Evolutionary conservation across 2,113 vertebrate species (phyloP).

Genomic region (Delphinus delphis): DNA sequence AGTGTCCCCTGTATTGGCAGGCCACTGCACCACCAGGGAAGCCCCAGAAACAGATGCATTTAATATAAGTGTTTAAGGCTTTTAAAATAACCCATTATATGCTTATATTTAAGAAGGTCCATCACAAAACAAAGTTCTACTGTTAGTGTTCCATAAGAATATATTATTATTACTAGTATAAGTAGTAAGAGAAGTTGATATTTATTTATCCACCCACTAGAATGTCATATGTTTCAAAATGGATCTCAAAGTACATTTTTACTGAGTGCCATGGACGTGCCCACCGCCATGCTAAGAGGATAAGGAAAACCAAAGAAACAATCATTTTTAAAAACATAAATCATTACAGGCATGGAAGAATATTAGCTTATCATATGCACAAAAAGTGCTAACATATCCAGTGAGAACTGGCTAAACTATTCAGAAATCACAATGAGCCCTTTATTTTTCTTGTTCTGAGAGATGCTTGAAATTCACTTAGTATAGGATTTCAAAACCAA

Average conservation of each 20-base stretch:
- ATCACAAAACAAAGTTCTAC: not conserved
- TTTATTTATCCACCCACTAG: not conserved
- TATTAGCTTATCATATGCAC: not conserved
- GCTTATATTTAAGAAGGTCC: not conserved
- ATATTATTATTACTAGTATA: not conserved
- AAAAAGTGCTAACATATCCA: not conserved
- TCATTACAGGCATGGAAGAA: not conserved
- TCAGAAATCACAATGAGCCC: not conserved
- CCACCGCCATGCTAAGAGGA: not conserved
- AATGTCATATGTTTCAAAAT: not conserved
- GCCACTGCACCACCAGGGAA: too few species aligned
- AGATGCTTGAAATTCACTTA: not conserved
- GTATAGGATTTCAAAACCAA: not conserved
- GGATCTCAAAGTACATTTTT: not conserved
- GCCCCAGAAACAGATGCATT: not conserved
- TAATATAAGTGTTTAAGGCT: not conserved
- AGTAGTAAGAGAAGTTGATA: not conserved
- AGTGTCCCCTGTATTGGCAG: too few species aligned
- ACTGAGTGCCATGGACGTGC: not conserved
- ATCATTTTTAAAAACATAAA: not conserved
- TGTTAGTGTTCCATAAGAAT: not conserved
- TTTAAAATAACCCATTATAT: constrained; percentile 23
- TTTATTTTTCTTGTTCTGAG: not conserved
- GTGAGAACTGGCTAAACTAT: not conserved
- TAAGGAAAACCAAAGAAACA: not conserved